A percentile compares a stretch with the other conserved stretches of the same genome.
Conservation (phyloP, 2,797 vertebrate species). For the Brachymystax lenok region DNA sequence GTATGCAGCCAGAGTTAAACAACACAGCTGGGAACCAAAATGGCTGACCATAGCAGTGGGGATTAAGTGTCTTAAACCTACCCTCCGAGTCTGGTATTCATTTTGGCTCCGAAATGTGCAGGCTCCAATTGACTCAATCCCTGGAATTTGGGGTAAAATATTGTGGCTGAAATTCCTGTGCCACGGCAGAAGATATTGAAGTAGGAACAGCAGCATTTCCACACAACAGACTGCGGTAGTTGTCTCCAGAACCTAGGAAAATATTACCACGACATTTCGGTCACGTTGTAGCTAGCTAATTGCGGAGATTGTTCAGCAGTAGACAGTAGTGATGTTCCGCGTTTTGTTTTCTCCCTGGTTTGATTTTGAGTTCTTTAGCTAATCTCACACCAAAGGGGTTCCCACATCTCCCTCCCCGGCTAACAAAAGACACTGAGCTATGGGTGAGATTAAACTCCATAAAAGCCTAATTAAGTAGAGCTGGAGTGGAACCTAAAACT, state of each 20-base stretch:
- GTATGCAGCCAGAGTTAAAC: constrained; percentile 31
- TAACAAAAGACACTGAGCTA: constrained; percentile 13
- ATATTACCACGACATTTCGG: background rate
- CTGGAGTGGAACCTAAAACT: constrained; percentile 13
- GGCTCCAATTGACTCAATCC: constrained; percentile 7
- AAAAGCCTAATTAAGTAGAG: constrained; percentile 23
- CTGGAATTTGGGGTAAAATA: background rate
- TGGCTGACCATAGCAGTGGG: constrained; percentile 38
- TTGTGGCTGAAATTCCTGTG: background rate
- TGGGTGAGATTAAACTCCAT: constrained; percentile 12
- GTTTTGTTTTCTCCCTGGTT: constrained; percentile 7
- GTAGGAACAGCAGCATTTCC: background rate
- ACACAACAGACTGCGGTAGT: background rate
- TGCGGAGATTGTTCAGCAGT: background rate
- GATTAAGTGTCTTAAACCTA: constrained; percentile 40
- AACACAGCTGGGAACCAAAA: constrained; percentile 40
- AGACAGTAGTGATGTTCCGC: background rate
- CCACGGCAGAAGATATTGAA: background rate
- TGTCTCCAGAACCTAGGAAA: background rate
- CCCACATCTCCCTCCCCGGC: constrained; percentile 1
- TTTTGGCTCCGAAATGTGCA: background rate
- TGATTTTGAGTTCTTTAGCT: constrained; percentile 19
- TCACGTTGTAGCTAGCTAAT: background rate
- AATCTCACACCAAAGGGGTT: constrained; percentile 20
- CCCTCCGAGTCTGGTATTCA: constrained; percentile 42